phyloP scores from a whole-genome alignment of 2,888 invertebrate species.

The Eristalis intricaria region DNA sequence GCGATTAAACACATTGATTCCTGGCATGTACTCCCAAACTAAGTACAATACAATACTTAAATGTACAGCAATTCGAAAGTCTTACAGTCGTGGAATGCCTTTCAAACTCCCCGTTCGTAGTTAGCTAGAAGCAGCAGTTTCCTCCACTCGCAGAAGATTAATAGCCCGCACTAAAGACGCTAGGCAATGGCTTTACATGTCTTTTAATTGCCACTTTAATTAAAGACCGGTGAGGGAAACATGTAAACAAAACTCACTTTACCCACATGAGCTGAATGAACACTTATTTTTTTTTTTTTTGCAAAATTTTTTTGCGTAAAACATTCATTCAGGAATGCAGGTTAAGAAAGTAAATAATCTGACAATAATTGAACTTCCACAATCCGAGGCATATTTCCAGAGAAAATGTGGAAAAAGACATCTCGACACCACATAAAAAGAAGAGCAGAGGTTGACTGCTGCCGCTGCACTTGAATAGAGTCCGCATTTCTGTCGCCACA shows the following conservation, averaged over 20 bases:
- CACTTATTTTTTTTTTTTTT: not conserved
- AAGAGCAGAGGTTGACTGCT: constrained; percentile 27
- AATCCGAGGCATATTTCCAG: constrained; percentile 13
- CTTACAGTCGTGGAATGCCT: too few relatives aligned
- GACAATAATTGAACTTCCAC: constrained; percentile 40
- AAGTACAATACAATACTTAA: too few relatives aligned
- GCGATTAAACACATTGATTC: too few relatives aligned
- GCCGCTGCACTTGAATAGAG: constrained; percentile 34
- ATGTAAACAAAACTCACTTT: not conserved
- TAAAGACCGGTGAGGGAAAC: not conserved
- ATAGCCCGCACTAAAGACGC: not conserved
- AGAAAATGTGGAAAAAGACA: constrained; percentile 9
- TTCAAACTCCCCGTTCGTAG: not conserved
- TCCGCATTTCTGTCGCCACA: constrained; percentile 11
- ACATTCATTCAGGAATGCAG: not conserved
- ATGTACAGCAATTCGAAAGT: too few relatives aligned
- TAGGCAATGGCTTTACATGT: not conserved
- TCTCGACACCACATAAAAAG: not conserved
- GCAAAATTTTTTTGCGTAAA: not conserved
- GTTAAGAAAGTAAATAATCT: constrained; percentile 6
- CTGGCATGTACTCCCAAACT: too few relatives aligned
- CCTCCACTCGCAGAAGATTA: not conserved
- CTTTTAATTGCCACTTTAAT: not conserved
- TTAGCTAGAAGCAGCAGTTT: not conserved
- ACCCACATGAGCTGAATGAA: not conserved